A percentile compares a stretch with the other conserved stretches of the same genome.
phyloP scores from a whole-genome alignment of 2,113 vertebrate species.

The Cyanocitta stelleri region DNA sequence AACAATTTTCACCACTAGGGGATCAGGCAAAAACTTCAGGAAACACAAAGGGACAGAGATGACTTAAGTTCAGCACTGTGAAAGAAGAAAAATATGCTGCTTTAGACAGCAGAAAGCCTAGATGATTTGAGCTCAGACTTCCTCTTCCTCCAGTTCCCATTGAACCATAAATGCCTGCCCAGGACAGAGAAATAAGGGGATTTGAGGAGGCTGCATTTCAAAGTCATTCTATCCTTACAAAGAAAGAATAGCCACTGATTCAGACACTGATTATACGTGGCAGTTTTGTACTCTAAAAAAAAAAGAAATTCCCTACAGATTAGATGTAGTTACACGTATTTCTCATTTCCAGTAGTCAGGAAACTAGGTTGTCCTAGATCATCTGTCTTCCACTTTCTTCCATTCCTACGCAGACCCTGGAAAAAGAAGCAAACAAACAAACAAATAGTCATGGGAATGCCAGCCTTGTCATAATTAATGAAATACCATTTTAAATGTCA shows the following conservation, averaged over 20 bases:
- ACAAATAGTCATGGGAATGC: not conserved
- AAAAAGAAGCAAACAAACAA: conserved; percentile 3
- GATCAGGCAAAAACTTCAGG: not conserved
- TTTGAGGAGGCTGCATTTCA: not conserved
- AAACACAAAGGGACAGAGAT: not conserved
- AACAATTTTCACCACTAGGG: not conserved
- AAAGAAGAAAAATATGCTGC: not conserved
- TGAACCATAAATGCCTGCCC: not conserved
- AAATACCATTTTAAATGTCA: conserved; percentile 37
- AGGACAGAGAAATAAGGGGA: not conserved
- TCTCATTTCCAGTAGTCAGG: conserved; percentile 10
- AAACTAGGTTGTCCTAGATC: conserved; percentile 17
- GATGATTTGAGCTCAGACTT: not conserved
- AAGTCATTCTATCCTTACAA: not conserved
- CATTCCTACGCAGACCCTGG: not conserved
- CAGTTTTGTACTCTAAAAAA: not conserved
- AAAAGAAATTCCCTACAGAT: not conserved
- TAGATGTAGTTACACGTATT: not conserved
- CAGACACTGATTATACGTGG: not conserved
- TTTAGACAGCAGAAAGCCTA: not conserved
- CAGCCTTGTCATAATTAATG: conserved; percentile 33
- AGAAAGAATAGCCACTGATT: conserved; percentile 45
- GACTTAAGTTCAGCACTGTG: not conserved
- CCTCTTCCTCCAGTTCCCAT: not conserved
- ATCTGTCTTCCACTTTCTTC: not conserved